A percentile compares a stretch with the other conserved stretches of the same genome.
phyloP scores from a whole-genome alignment of 2,888 invertebrate species.

The Eupeodes latifasciatus region DNA sequence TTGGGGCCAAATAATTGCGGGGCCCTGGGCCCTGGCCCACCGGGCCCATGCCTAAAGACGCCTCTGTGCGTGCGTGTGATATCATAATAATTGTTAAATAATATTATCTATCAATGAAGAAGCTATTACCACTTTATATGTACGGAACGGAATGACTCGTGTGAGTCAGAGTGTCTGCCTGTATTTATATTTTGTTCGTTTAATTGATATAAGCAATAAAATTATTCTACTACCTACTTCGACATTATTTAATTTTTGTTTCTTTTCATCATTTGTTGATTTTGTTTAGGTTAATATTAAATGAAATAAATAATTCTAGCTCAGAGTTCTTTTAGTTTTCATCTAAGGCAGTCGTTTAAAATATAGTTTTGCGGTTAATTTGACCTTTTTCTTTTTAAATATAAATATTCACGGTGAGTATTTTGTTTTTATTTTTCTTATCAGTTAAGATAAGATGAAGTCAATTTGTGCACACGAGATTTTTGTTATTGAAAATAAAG shows the following conservation, averaged over 20 bases:
- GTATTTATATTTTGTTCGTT: background rate
- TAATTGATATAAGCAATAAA: background rate
- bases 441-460: background rate
- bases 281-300: background rate
- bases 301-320: background rate
- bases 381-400: background rate
- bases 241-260: background rate
- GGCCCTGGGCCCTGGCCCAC: too few relatives aligned
- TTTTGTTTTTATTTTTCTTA: background rate
- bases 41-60: too few relatives aligned
- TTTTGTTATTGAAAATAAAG: background rate
- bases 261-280: background rate
- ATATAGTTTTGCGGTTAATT: background rate
- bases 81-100: constrained; percentile 2
- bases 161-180: constrained; percentile 1
- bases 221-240: background rate
- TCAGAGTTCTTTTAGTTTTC: constrained; percentile 6
- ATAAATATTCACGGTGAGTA: background rate
- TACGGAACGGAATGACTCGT: constrained; percentile 4
- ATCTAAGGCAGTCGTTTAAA: background rate
- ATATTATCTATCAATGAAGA: constrained; percentile 6
- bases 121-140: constrained; percentile 8
- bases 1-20: too few relatives aligned
- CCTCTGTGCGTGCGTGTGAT: constrained; percentile 13
- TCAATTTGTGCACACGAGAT: background rate